These are phyloP conservation scores for Musca domestica DNA, from an alignment of 1,140 invertebrate genomes.

Conservation along the genomic window DNA sequence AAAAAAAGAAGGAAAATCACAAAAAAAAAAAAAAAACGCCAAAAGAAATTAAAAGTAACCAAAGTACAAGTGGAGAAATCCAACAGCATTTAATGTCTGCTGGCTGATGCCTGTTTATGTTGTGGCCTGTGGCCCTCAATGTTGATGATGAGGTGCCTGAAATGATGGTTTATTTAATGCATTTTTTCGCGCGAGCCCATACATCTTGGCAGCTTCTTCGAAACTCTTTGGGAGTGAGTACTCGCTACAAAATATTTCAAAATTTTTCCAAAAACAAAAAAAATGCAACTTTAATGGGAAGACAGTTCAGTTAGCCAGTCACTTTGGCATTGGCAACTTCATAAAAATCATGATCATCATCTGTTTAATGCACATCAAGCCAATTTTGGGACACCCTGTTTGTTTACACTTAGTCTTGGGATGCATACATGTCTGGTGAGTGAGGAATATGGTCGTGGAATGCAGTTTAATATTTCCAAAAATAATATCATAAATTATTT, in stretches of 20 bases:
- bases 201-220: too few species aligned
- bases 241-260: too few species aligned
- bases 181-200: background rate
- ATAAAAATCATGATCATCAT: conserved; percentile 4
- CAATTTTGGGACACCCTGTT: too few species aligned
- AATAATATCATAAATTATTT: conserved; percentile 21
- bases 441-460: background rate
- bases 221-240: too few species aligned
- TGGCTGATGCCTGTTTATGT: too few species aligned
- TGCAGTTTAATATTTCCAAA: conserved; percentile 1
- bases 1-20: background rate
- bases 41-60: background rate
- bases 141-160: conserved; percentile 14
- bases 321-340: too few species aligned
- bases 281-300: too few species aligned
- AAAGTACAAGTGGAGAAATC: background rate
- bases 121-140: too few species aligned
- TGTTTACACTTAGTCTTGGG: background rate
- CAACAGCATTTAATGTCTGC: background rate
- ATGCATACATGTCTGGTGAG: too few species aligned
- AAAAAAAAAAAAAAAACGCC: background rate
- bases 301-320: too few species aligned
- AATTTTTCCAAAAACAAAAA: too few species aligned
- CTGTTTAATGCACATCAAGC: background rate
- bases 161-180: conserved; percentile 16